These are phyloP conservation scores for Pogonomyrmex barbatus DNA, from an alignment of 1,140 invertebrate species.

Conservation along the genomic window DNA sequence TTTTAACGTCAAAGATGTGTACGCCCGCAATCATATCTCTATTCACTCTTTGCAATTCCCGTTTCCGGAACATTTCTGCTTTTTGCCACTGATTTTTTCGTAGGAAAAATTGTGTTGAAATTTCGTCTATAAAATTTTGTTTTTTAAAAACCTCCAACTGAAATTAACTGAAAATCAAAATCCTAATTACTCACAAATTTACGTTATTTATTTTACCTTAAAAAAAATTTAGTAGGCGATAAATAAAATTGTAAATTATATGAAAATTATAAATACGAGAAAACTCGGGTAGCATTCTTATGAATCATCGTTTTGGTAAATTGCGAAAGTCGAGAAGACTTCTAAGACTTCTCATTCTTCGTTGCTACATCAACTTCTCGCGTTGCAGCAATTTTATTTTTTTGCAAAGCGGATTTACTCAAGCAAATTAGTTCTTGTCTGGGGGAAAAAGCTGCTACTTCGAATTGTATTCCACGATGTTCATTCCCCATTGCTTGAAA, in stretches of 20 bases:
- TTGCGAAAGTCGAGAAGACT: neutral
- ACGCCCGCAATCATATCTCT: neutral
- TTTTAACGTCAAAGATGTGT: neutral
- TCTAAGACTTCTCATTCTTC: neutral
- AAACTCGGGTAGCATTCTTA: neutral
- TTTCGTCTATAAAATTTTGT: neutral
- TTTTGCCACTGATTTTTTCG: neutral
- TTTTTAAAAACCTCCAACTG: neutral
- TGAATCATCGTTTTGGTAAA: slow-evolving; percentile 11
- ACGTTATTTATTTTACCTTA: neutral
- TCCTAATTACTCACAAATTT: neutral
- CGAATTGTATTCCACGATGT: slow-evolving; percentile 34
- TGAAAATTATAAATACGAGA: neutral
- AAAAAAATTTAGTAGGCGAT: neutral
- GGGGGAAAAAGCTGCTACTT: slow-evolving; percentile 33
- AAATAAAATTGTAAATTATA: neutral
- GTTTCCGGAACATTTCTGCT: neutral
- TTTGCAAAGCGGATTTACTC: slow-evolving; percentile 26
- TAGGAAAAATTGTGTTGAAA: neutral
- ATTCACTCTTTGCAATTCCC: neutral
- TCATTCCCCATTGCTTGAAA: slow-evolving; percentile 26
- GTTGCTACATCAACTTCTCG: neutral
- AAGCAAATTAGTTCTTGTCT: slow-evolving; percentile 42
- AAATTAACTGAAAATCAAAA: neutral
- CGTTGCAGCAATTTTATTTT: slow-evolving; percentile 30